These are phyloP conservation scores for Tretioscincus oriximinensis DNA, from an alignment of 2,113 vertebrate species.

Conservation along the genomic window DNA sequence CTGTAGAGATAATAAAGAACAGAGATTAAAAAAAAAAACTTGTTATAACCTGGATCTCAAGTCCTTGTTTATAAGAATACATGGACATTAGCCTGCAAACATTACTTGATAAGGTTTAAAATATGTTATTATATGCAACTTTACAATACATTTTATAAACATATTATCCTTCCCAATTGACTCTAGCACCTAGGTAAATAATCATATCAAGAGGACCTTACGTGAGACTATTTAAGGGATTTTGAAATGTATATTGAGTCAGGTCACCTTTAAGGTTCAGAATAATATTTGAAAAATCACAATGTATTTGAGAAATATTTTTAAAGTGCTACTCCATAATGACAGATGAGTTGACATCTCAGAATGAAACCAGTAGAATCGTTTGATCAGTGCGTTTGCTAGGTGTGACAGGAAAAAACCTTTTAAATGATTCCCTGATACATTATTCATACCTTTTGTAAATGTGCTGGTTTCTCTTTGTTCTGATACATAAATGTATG, in stretches of 20 bases:
- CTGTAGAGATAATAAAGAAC: no score
- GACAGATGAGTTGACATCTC: slow-evolving; percentile 2
- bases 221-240: background rate
- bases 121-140: background rate
- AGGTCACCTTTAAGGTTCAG: slow-evolving; percentile 1
- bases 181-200: background rate
- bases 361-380: slow-evolving; percentile 44
- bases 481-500: slow-evolving; percentile 68
- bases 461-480: slow-evolving; percentile 44
- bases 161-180: background rate
- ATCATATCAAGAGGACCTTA: background rate
- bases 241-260: slow-evolving; percentile 11
- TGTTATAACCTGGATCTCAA: background rate
- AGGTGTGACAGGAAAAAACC: slow-evolving; percentile 40
- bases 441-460: slow-evolving; percentile 66
- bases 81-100: background rate
- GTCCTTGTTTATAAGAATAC: background rate
- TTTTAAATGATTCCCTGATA: slow-evolving; percentile 55
- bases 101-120: background rate
- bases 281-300: slow-evolving; percentile 6
- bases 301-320: slow-evolving; percentile 43
- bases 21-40: no score
- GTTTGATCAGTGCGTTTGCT: slow-evolving; percentile 49
- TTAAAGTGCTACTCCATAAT: slow-evolving; percentile 17
- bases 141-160: background rate